Base-by-base conservation (phyloP, 2,113 vertebrate species). In the Tapirus terrestris region DNA sequence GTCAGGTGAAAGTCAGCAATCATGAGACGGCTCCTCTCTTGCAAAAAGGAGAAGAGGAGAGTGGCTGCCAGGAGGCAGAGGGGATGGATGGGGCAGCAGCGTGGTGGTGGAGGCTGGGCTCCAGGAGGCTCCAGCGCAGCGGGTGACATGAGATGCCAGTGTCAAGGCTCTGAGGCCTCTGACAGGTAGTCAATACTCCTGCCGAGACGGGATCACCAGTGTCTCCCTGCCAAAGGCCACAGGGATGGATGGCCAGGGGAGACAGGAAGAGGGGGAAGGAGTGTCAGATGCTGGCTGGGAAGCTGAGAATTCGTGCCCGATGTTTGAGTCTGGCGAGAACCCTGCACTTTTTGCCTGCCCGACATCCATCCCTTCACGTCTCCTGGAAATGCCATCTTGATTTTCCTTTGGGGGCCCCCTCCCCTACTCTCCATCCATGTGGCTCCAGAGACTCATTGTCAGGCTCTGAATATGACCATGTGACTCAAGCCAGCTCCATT, bases 191-290 rank as follows among this genome's bases (percentile, higher is more conserved):
- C 33, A 11, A 53, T 91, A 53, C 4, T 8, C 58, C 29, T 61
- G 27, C 60, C 1, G 1, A 80, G 45, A 89, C 20, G 31, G 73
- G 48, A 89, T 45, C 75, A 56, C 43, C 14, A 5, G 5, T 23
- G 11, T 43, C 89, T 84, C 12, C 75, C 89, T 36, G n/a, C 48
- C 63, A 90, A 80, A 92, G 76, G 76, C 93, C 89, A 80, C 36
- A 91, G 58, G 79, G 56, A 84, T n/a, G 48, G 51, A n/a, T 83
- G 75, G 20, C 45, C 61, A 6, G 5, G 56, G 27, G 67, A 94
- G 39, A 61, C 1, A 36, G 18, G 29, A 79, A 10, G 25, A 17
- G 14, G 79, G 12, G 45, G 31, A 72, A 73, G 51, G 48, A 29
- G n/a, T 7, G 4, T 27, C 20, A 33, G 9, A 12, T 10, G 60